phyloP scores from a whole-genome alignment of 92 coral and sea anemone genomes.

The Porites evermanni region DNA sequence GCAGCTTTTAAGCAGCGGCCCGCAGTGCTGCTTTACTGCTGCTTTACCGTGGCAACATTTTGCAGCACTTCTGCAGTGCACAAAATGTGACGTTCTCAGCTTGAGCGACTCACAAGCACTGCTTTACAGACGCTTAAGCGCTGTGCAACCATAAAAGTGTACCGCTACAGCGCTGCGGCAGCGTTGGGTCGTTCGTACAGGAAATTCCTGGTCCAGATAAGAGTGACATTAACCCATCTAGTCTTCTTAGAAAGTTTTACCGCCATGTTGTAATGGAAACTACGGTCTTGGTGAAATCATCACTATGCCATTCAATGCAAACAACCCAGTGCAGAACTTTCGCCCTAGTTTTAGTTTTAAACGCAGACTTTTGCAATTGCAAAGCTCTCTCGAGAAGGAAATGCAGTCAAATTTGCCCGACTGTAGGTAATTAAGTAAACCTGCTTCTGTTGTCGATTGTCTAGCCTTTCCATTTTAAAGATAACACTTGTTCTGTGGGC shows the following conservation, averaged over 20 bases:
- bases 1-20: constrained; percentile 2
- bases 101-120: background rate
- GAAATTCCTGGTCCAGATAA: no score
- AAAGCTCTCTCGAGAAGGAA: background rate
- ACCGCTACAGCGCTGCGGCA: no score
- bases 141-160: no score
- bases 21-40: background rate
- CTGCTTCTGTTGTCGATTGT: no score
- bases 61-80: constrained; percentile 3
- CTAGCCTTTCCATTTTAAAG: no score
- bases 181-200: no score
- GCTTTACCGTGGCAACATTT: background rate
- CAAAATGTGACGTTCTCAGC: background rate
- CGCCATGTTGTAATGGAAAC: background rate
- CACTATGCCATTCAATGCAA: background rate
- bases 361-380: background rate
- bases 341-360: background rate
- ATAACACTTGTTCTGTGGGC: no score
- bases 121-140: background rate
- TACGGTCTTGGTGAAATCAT: background rate
- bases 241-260: background rate
- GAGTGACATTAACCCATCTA: background rate
- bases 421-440: background rate
- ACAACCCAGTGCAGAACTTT: background rate
- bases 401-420: background rate